Base-by-base conservation (phyloP, 2,888 invertebrate genomes). In the Lycaena phlaeas region DNA sequence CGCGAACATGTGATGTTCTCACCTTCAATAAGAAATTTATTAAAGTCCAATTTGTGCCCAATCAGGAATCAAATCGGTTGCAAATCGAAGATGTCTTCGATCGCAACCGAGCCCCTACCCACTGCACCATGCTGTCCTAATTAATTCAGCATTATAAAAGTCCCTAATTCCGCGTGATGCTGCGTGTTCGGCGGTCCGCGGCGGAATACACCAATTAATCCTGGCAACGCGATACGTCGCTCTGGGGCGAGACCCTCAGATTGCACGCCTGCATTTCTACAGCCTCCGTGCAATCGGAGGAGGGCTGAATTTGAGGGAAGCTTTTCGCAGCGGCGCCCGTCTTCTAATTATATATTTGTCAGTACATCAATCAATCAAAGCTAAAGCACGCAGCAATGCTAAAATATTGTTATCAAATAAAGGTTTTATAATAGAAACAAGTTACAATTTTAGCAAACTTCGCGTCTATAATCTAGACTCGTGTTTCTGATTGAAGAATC, bases 151-250 rank as follows among this genome's bases (percentile, higher is more conserved):
- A 77, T 78, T 70, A 73, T 67, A 67, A 61, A 65, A 62, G 63
- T 68, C 56, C 62, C 69, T 71, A 77, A 78, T 78, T 77, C 71
- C 65, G 64, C 67, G 68, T 68, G 70, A 70, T 9, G 22, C 22
- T 76, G 73, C 70, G 65, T 74, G 70, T 68, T 57, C 60, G 56
- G 66, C 64, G 54, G 50, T 54, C 61, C 64, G 57, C 50, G 54
- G 71, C 77, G 77, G 75, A 66, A 77, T 81, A 76, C 69, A 69
- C 61, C 81, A 82, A 84, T 84, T 81, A 82, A 84, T 82, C 74
- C 73, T 65, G 65, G 79, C 73, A 73, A 81, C 72, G 65, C 68
- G 79, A 79, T 81, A 76, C 68, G 61, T 61, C 59, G 53, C 53
- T 48, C 50, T 50, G 59, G 66, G 68, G 64, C 54, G 52, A 56